Percentiles rank a stretch among this genome's conserved stretches.
These are phyloP conservation scores for Drosophila nigrodunni DNA, from an alignment of 1,140 invertebrate genomes.

Conservation along the genomic window DNA sequence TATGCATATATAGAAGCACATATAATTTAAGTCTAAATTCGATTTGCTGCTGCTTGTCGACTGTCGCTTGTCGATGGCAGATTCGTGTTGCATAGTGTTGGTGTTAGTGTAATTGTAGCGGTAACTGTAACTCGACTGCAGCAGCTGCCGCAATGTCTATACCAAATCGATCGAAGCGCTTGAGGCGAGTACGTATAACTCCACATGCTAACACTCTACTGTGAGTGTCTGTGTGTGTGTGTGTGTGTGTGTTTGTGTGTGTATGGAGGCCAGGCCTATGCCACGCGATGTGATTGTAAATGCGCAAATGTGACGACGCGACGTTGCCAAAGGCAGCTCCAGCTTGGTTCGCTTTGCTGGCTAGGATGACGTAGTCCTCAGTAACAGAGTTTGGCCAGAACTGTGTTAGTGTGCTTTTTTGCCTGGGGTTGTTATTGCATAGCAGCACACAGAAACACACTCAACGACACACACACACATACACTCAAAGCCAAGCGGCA, in stretches of 20 bases:
- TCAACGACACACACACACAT: conserved; percentile 46
- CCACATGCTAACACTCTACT: conserved; percentile 47
- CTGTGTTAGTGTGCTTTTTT: conserved; percentile 70
- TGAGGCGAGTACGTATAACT: conserved; percentile 64
- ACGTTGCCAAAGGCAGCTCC: conserved; percentile 62
- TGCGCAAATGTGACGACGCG: conserved; percentile 75
- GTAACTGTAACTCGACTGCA: conserved; percentile 38
- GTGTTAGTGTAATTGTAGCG: conserved; percentile 15
- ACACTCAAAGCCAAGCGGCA: conserved; percentile 50
- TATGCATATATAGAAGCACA: background rate
- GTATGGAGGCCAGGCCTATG: conserved; percentile 60
- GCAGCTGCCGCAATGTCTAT: conserved; percentile 80
- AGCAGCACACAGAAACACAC: conserved; percentile 39
- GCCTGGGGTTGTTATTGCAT: conserved; percentile 65
- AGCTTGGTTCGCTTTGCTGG: conserved; percentile 42
- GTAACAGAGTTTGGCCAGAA: conserved; percentile 50
- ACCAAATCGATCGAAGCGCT: conserved; percentile 70
- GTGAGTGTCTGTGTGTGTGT: conserved; percentile 22
- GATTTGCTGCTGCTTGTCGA: conserved; percentile 55
- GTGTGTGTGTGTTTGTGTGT: conserved; percentile 32
- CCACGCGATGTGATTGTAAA: conserved; percentile 81
- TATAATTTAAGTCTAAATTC: conserved; percentile 44
- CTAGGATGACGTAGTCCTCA: conserved; percentile 80
- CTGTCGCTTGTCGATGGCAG: conserved; percentile 51
- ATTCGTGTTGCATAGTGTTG: conserved; percentile 48